These are phyloP conservation scores for Eurytoma californica DNA, from an alignment of 2,888 invertebrate species.

Conservation along the genomic window DNA sequence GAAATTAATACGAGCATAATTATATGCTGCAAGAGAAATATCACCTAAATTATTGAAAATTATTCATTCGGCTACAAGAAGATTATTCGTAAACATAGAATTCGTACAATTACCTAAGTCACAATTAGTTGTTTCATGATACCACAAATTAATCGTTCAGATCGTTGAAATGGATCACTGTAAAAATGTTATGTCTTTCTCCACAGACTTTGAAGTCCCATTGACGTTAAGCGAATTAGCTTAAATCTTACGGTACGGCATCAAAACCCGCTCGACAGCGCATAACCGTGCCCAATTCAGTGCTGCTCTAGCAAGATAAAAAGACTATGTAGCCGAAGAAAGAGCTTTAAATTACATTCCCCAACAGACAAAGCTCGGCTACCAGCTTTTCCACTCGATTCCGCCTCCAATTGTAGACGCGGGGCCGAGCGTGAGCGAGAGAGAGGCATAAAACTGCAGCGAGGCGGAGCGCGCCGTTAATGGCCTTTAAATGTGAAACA, in stretches of 20 bases:
- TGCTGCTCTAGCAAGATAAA: background rate
- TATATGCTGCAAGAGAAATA: no score
- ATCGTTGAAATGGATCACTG: no score
- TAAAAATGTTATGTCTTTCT: no score
- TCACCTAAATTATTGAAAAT: no score
- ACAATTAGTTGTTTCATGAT: no score
- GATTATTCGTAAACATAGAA: no score
- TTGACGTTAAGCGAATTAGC: no score
- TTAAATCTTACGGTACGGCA: background rate
- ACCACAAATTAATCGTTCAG: no score
- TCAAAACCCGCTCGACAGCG: background rate
- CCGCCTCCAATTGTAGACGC: conserved; percentile 54
- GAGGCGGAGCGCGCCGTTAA: conserved; percentile 51
- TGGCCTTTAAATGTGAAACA: conserved; percentile 69
- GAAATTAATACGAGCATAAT: no score
- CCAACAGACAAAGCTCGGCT: conserved; percentile 25
- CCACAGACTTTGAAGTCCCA: no score
- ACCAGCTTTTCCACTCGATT: conserved; percentile 53
- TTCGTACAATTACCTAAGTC: no score
- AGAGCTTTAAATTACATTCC: conserved; percentile 54
- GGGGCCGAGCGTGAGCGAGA: background rate
- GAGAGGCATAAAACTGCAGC: background rate
- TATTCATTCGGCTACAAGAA: no score
- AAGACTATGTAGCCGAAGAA: background rate
- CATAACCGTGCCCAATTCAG: background rate